Conservation (phyloP, 2,797 vertebrate species). For the Acanthurus tractus region DNA sequence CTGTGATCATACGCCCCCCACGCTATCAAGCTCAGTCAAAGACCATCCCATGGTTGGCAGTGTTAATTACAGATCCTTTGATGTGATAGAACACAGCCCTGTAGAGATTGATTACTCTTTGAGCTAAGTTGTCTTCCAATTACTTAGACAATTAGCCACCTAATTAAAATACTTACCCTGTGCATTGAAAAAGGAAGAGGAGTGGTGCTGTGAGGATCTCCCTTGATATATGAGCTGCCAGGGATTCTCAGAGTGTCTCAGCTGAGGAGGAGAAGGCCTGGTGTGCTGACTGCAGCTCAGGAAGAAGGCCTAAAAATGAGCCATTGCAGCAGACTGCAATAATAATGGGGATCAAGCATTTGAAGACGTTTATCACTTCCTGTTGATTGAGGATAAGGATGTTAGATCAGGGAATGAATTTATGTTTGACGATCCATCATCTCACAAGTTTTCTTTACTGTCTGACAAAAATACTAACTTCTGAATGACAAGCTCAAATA, state of each 20-base stretch:
- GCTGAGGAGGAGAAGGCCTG: conserved; percentile 73
- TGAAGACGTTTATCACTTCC: conserved; percentile 59
- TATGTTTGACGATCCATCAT: conserved; percentile 62
- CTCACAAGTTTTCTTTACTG: conserved; percentile 29
- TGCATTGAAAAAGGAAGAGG: conserved; percentile 95
- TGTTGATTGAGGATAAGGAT: conserved; percentile 60
- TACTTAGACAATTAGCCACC: conserved; percentile 99
- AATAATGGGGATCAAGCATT: conserved; percentile 57
- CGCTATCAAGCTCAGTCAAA: conserved; percentile 83
- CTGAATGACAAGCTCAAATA: conserved; percentile 68
- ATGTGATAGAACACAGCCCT: conserved; percentile 98
- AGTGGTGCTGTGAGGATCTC: conserved; percentile 86
- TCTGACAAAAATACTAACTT: conserved; percentile 44
- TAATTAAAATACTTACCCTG: conserved; percentile 99
- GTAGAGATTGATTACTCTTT: conserved; percentile 99
- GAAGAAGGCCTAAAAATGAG: conserved; percentile 53
- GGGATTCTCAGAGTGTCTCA: conserved; percentile 83
- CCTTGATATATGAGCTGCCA: conserved; percentile 93
- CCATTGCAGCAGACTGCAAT: conserved; percentile 36
- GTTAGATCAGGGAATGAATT: conserved; percentile 39
- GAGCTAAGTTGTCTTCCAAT: conserved; percentile 99
- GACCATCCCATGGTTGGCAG: conserved; percentile 89
- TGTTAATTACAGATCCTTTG: conserved; percentile 99
- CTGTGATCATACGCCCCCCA: conserved; percentile 83
- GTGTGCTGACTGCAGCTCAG: conserved; percentile 61